Conservation (phyloP, 2,113 vertebrate genomes). For the Hippocampus zosterae region DNA sequence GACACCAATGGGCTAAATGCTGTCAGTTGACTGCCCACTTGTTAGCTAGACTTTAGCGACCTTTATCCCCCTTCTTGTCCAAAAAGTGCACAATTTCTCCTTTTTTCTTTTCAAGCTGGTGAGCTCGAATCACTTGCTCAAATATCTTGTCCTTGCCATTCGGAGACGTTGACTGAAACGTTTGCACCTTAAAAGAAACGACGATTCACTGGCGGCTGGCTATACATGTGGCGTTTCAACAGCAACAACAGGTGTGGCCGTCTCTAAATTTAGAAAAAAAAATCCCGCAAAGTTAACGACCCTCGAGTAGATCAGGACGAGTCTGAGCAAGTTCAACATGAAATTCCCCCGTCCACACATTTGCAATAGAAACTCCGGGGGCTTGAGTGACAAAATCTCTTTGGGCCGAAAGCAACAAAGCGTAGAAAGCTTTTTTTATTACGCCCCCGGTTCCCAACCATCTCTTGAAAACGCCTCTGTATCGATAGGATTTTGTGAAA, state of each 20-base stretch:
- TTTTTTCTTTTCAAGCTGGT: no score
- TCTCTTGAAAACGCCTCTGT: no score
- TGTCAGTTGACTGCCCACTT: no score
- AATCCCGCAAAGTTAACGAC: not conserved
- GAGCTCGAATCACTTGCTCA: no score
- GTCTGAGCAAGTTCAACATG: not conserved
- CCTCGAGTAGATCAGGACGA: not conserved
- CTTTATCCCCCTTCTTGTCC: no score
- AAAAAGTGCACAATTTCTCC: no score
- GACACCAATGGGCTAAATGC: no score
- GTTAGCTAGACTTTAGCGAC: no score
- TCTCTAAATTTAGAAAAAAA: conserved; percentile 20
- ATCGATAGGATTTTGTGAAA: no score
- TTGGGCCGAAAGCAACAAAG: not conserved
- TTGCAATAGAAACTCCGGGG: not conserved
- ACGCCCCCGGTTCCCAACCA: no score
- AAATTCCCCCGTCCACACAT: not conserved
- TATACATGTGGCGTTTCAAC: not conserved
- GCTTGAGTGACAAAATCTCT: not conserved
- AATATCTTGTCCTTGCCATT: no score
- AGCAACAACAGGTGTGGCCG: conserved; percentile 15
- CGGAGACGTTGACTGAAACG: not conserved
- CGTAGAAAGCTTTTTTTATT: no score
- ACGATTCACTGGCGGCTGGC: not conserved
- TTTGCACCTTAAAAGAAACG: conserved; percentile 1